A percentile compares a stretch with the other conserved stretches of the same genome.
Evolutionary conservation across 2,888 invertebrate genomes (phyloP).

Genomic region (Cartodere bifasciata): DNA sequence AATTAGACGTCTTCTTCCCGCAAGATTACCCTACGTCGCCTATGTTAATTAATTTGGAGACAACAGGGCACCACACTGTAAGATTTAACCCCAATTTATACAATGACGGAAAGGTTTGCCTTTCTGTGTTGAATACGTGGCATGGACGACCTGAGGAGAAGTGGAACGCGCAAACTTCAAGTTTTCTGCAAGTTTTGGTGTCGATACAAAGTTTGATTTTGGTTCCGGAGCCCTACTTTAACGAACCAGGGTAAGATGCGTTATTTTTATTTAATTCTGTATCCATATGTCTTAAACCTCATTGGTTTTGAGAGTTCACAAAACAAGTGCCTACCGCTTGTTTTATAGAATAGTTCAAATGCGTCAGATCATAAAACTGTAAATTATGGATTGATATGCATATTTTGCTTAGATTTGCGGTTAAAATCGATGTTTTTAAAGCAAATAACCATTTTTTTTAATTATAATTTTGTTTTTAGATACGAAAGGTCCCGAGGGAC

Average conservation of each 20-base stretch:
- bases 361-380: too few species aligned
- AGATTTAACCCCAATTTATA: constrained; percentile 89
- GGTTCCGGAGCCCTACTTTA: constrained; percentile 88
- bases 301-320: too few species aligned
- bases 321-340: too few species aligned
- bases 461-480: too few species aligned
- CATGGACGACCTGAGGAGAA: constrained; percentile 93
- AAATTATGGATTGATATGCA: too few species aligned
- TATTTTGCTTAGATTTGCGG: too few species aligned
- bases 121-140: constrained; percentile 93
- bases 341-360: too few species aligned
- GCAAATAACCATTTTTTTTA: too few species aligned
- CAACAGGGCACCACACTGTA: constrained; percentile 77
- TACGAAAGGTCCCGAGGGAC: constrained; percentile 85
- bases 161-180: constrained; percentile 93
- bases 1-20: constrained; percentile 83
- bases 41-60: constrained; percentile 83
- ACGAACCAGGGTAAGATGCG: constrained; percentile 90
- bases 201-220: constrained; percentile 87
- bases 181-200: constrained; percentile 84
- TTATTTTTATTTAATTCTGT: too few species aligned
- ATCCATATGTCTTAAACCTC: too few species aligned
- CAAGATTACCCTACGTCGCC: constrained; percentile 58
- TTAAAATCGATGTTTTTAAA: too few species aligned
- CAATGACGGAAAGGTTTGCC: constrained; percentile 90